Conservation (phyloP, 2,888 invertebrate genomes). For the Patella pellucida region DNA sequence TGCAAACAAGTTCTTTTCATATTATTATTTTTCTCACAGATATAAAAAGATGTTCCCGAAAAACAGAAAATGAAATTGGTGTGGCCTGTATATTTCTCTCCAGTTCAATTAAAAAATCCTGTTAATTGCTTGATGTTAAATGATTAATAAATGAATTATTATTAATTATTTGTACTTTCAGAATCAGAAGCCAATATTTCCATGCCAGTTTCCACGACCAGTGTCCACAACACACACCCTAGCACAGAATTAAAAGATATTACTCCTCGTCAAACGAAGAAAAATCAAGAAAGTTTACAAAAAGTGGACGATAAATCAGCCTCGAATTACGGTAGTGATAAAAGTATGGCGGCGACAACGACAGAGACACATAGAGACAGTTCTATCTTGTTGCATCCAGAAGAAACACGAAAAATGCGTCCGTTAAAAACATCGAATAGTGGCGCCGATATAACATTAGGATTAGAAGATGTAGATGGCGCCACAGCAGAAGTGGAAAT, state of each 20-base stretch:
- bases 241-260: too few species aligned
- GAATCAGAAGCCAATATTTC: neutral
- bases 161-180: neutral
- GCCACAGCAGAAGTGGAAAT: conserved; percentile 27
- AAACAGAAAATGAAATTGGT: neutral
- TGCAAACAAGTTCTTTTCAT: too few species aligned
- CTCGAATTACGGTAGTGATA: neutral
- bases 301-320: neutral
- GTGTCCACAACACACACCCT: neutral
- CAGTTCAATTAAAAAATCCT: neutral
- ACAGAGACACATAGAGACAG: neutral
- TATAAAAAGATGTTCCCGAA: too few species aligned
- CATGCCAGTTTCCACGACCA: neutral
- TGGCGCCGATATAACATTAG: conserved; percentile 28
- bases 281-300: neutral
- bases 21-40: too few species aligned
- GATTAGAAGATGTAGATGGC: conserved; percentile 31
- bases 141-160: neutral
- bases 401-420: conserved; percentile 14
- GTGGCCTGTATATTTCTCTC: neutral
- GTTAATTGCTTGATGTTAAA: neutral
- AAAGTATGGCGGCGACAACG: conserved; percentile 17
- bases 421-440: conserved; percentile 25
- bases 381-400: neutral
- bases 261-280: too few species aligned